Base-by-base conservation (phyloP, 2,888 invertebrate species). In the Pemphredon lugubris region DNA sequence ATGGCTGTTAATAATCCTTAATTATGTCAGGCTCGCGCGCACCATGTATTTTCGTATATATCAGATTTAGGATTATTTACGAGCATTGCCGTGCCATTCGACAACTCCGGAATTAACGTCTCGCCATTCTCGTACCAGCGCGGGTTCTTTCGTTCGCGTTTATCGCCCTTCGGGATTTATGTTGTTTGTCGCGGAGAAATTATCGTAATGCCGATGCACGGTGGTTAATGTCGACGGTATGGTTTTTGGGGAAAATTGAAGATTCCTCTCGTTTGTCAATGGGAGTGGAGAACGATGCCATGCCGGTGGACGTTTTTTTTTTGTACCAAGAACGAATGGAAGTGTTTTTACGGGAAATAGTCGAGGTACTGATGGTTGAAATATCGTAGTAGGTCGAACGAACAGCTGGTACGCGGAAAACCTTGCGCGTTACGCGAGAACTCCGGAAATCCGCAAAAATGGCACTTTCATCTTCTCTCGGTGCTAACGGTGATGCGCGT, bases 391-490 rank as follows among this genome's bases (percentile, higher is more conserved):
- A 21, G 20, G n/a, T 58, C 58, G 45, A 51, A 40, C 26, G 60
- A 30, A 37, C 40, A 34, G n/a, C n/a, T 50, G 20, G 26, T 11
- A 40, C 34, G 42, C 16, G 23, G 7, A 54, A 59, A 54, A 58
- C 23, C 21, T 68, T 42, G 65, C 54, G 59, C 59, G 61, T 26
- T 23, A 21, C 45, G 14, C 40, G 18, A 26, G 30, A 34, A 57
- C 34, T 14, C 18, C 48, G 42, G 57, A 70, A 58, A 58, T 40
- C 40, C 48, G 45, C 50, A 63, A 59, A 73, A 73, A 66, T 73
- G 48, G 9, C 63, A 73, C 73, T 73, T 73, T 71, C 66, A 57
- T 66, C 71, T 73, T 71, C 66, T 54, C 20, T 55, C 26, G 51
- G 18, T 21, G 53, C 30, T 48, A 30, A 39, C 51, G 40, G 23